These are phyloP conservation scores for Eremophila alpestris DNA, from an alignment of 2,797 vertebrate species.

Conservation along the genomic window DNA sequence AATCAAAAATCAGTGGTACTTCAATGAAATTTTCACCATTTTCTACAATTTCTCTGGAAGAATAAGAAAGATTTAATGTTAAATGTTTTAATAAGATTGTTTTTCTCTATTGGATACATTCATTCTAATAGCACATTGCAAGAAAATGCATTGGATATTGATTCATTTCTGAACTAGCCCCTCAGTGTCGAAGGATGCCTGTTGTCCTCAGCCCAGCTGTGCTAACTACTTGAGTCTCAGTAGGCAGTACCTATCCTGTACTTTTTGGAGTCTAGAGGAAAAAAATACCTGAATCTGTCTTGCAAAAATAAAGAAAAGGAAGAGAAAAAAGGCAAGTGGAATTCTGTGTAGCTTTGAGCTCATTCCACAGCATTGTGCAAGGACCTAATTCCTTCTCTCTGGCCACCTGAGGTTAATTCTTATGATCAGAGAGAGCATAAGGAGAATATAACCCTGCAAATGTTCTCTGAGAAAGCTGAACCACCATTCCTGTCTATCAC, in stretches of 20 bases:
- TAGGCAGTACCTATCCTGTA: neutral
- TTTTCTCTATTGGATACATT: neutral
- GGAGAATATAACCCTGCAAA: neutral
- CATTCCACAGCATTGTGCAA: neutral
- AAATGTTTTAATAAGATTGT: neutral
- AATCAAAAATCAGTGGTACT: slow-evolving; percentile 78
- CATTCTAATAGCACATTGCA: neutral
- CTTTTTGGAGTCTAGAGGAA: neutral
- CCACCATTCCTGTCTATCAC: neutral
- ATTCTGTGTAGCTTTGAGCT: neutral
- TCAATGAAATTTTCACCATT: slow-evolving; percentile 82
- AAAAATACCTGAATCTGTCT: neutral
- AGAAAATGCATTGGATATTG: neutral
- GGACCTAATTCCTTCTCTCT: neutral
- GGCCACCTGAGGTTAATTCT: neutral
- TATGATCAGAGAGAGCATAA: neutral
- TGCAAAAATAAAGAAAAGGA: neutral
- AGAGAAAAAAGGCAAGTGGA: neutral
- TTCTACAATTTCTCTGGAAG: slow-evolving; percentile 78
- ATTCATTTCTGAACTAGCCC: neutral
- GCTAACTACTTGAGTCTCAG: neutral
- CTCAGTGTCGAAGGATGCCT: neutral
- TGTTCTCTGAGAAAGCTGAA: neutral
- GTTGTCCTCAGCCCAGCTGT: neutral
- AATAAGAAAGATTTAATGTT: neutral